Evolutionary conservation across 2,113 vertebrate species (phyloP).

Genomic region (Nanorana parkeri): DNA sequence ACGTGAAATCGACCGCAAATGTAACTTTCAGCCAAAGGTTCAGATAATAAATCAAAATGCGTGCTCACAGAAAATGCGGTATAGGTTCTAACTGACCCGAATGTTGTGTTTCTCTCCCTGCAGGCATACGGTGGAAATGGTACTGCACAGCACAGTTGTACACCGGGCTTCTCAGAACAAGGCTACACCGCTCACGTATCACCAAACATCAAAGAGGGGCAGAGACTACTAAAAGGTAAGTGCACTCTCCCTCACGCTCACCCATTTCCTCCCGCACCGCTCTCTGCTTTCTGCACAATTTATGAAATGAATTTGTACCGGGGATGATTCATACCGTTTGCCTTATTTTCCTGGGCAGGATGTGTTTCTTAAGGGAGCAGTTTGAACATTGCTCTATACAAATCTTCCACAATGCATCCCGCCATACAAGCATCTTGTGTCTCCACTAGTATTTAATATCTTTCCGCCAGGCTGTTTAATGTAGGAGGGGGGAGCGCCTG

Average conservation of each 20-base stretch:
- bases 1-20: too few species aligned
- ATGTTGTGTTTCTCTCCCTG: slow-evolving; percentile 36
- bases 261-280: neutral
- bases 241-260: neutral
- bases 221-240: slow-evolving; percentile 82
- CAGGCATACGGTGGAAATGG: slow-evolving; percentile 74
- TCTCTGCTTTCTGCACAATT: neutral
- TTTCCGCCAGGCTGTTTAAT: neutral
- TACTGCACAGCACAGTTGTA: slow-evolving; percentile 72
- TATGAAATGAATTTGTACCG: slow-evolving; percentile 1
- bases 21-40: too few species aligned
- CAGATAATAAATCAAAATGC: too few species aligned
- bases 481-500: neutral
- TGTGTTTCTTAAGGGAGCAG: neutral
- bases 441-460: neutral
- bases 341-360: neutral
- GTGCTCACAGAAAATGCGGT: too few species aligned
- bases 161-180: slow-evolving; percentile 76
- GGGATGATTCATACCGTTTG: neutral
- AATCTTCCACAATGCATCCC: slow-evolving; percentile 3
- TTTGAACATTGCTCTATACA: neutral
- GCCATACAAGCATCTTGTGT: neutral
- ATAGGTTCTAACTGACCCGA: too few species aligned
- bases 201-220: slow-evolving; percentile 73
- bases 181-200: slow-evolving; percentile 74